Evolutionary conservation across 1,140 invertebrate species (phyloP), one percentile per base, ranked within the genome.

Genomic region (Idris sp.): DNA sequence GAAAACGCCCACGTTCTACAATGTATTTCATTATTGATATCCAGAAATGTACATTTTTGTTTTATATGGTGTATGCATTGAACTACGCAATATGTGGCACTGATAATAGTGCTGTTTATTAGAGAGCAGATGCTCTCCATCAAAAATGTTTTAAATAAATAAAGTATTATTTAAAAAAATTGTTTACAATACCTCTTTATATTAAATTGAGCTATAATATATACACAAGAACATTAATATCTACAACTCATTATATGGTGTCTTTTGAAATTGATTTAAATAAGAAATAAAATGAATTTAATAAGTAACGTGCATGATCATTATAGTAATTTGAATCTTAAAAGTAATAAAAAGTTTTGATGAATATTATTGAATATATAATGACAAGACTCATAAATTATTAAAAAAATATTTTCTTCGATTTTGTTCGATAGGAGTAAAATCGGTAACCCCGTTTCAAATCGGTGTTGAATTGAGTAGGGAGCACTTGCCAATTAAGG

Each of bases 401-500:
- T 38, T 65, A 53, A 53, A 33, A 64, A 59, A 4, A 59, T 53
- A 53, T 59, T 38, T 51, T 19, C 53, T 65, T 65, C 59, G 69
- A 73, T 73, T 73, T 59, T 40, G 33, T 25, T 28, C 25, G 61
- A 65, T 74, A 74, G 25, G 46, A 67, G 36, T 16, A 35, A 68
- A 69, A 71, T 74, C 46, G 13, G 38, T 10, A 9, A 40, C 15
- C 46, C 48, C 31, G 41, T 40, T 44, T 11, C 7, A 35, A 71
- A 76, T 62, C 25, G 33, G 54, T 61, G 56, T 68, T 61, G 67
- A 76, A 74, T 72, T 54, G 51, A 64, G 40, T 46, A 67, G 56
- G 62, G 72, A 78, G 72, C 40, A 74, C 62, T 78, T 79, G 74
- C 79, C 83, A 84, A 86, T 86, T 86, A 86, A 86, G 80, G 69